A percentile compares a stretch with the other conserved stretches of the same genome.
phyloP scores from a whole-genome alignment of 1,140 invertebrate species.

The Araneus ventricosus region DNA sequence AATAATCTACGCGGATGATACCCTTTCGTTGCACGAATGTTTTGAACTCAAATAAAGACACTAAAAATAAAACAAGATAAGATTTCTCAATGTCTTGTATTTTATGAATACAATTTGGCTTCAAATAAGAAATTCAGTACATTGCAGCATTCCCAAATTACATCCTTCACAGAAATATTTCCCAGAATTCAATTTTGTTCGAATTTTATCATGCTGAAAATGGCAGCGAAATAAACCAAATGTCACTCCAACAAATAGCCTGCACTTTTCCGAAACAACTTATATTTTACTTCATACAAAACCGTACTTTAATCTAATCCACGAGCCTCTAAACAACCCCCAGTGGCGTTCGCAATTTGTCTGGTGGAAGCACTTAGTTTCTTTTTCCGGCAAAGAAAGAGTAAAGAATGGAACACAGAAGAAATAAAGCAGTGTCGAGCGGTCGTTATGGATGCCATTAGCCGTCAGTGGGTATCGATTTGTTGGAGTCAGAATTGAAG shows the following conservation, averaged over 20 bases:
- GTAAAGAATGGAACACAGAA: background rate
- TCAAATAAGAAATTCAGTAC: background rate
- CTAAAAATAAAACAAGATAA: no score
- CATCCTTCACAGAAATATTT: background rate
- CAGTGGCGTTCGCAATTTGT: slow-evolving; percentile 21
- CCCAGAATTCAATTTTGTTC: background rate
- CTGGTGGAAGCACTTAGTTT: background rate
- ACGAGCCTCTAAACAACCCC: background rate
- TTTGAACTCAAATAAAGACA: no score
- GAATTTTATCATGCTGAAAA: background rate
- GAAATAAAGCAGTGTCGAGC: slow-evolving; percentile 21
- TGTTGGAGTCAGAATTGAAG: background rate
- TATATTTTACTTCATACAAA: background rate
- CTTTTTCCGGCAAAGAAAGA: background rate
- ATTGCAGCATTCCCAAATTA: background rate
- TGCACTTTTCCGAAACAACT: background rate
- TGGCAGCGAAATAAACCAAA: background rate
- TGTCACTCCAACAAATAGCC: background rate
- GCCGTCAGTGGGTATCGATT: slow-evolving; percentile 6
- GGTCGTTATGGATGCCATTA: slow-evolving; percentile 22
- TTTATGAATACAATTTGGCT: background rate
- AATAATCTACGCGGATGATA: no score
- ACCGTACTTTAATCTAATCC: slow-evolving; percentile 12
- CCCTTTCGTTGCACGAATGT: no score
- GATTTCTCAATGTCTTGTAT: background rate